Conservation (phyloP, 2,888 invertebrate genomes). For the Pseudococcus viburni region DNA sequence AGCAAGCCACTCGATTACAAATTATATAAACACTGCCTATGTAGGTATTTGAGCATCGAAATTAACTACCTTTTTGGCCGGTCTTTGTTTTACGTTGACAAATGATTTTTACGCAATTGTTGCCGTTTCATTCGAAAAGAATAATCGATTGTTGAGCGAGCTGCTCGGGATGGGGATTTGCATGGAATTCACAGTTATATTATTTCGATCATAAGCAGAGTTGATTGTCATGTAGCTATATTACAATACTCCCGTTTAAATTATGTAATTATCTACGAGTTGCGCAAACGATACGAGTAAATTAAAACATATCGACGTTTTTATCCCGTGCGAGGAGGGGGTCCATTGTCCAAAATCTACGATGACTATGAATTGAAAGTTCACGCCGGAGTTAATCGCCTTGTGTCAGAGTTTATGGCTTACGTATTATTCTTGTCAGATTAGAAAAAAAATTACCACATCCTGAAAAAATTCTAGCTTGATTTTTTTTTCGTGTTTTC, state of each 20-base stretch:
- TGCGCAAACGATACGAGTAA: neutral
- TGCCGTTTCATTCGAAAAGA: neutral
- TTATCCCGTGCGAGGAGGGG: neutral
- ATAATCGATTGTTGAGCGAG: constrained; percentile 2
- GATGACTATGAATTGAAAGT: neutral
- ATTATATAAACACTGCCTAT: neutral
- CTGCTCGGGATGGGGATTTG: constrained; percentile 15
- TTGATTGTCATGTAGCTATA: constrained; percentile 43
- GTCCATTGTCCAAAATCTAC: constrained; percentile 5
- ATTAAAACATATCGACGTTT: neutral
- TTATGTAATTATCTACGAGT: constrained; percentile 26
- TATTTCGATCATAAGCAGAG: neutral
- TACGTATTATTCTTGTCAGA: too few species aligned
- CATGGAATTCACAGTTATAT: constrained; percentile 19
- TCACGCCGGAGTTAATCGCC: neutral
- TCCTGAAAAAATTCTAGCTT: too few species aligned
- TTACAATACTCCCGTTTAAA: constrained; percentile 37
- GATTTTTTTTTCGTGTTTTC: too few species aligned
- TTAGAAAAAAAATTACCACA: neutral
- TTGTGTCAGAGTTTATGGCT: neutral
- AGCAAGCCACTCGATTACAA: neutral
- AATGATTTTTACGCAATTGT: constrained; percentile 38
- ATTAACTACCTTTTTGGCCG: neutral
- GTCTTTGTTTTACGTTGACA: constrained; percentile 28
- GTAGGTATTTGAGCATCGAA: neutral